These are phyloP conservation scores for Tiliacea aurago DNA, from an alignment of 2,888 invertebrate species.

Conservation along the genomic window DNA sequence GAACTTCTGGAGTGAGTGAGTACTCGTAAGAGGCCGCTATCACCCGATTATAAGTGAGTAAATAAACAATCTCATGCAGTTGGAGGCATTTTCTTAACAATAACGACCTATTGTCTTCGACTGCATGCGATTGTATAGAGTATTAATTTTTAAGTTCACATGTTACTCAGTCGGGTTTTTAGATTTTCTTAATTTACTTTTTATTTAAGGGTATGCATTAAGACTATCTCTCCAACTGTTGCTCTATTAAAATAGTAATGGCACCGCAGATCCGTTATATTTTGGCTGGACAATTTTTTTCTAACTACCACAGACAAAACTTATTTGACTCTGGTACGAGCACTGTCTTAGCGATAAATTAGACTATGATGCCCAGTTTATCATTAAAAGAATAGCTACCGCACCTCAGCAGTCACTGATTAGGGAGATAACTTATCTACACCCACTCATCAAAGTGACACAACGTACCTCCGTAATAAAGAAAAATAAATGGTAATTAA, in stretches of 20 bases:
- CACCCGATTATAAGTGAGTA: too few relatives aligned
- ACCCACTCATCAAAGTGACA: conserved; percentile 45
- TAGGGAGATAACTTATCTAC: conserved; percentile 33
- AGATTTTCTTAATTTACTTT: too few relatives aligned
- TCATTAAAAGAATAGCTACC: conserved; percentile 25
- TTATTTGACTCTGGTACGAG: background rate
- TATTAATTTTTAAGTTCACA: too few relatives aligned
- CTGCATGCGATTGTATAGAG: too few relatives aligned
- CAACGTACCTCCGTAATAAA: conserved; percentile 44
- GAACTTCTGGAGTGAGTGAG: too few relatives aligned
- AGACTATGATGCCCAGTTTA: background rate
- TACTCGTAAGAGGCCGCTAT: too few relatives aligned
- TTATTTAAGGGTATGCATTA: background rate
- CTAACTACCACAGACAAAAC: too few relatives aligned
- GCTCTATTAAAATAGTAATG: background rate
- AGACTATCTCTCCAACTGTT: background rate
- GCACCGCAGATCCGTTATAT: background rate
- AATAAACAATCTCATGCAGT: too few relatives aligned
- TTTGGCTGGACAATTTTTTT: background rate
- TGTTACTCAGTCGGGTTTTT: too few relatives aligned
- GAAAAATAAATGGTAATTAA: conserved; percentile 62
- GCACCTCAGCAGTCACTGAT: conserved; percentile 39
- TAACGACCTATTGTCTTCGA: too few relatives aligned
- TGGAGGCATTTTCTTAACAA: too few relatives aligned
- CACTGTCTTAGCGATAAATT: conserved; percentile 6